Evolutionary conservation across 1,140 invertebrate species (phyloP).

Genomic region (Oryzaephilus surinamensis): DNA sequence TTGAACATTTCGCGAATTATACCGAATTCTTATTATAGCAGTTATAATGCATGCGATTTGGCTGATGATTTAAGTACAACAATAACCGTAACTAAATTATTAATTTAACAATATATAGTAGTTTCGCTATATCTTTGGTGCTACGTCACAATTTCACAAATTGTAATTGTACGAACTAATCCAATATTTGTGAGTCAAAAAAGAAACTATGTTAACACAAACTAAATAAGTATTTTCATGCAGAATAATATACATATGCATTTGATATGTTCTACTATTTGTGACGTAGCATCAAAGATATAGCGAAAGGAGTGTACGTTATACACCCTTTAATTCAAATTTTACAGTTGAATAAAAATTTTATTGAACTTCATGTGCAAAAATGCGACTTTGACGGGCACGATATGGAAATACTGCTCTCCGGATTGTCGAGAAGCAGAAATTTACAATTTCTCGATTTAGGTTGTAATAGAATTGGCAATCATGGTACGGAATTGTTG

Average conservation of each 20-base stretch:
- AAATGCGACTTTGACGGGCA: constrained; percentile 47
- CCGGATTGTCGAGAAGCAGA: constrained; percentile 39
- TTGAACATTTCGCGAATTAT: constrained; percentile 46
- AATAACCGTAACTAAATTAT: no score
- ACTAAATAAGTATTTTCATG: no score
- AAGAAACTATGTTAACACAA: no score
- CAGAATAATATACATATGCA: no score
- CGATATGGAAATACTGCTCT: constrained; percentile 43
- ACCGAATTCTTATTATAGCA: constrained; percentile 28
- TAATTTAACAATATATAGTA: no score
- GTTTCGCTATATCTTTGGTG: no score
- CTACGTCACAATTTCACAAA: no score
- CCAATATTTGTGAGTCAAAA: no score
- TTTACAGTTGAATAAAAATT: constrained; percentile 35
- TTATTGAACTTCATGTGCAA: constrained; percentile 45
- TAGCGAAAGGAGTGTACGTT: no score
- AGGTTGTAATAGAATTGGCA: constrained; percentile 44
- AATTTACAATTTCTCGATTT: constrained; percentile 44
- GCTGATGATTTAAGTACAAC: no score
- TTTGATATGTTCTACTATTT: constrained; percentile 17
- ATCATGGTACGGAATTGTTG: constrained; percentile 42
- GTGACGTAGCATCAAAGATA: constrained; percentile 6
- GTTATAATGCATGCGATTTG: constrained; percentile 27
- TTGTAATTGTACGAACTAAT: no score
- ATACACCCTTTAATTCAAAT: no score